Conservation (phyloP, 1,140 invertebrate species). For the Conopomorpha cramerella region DNA sequence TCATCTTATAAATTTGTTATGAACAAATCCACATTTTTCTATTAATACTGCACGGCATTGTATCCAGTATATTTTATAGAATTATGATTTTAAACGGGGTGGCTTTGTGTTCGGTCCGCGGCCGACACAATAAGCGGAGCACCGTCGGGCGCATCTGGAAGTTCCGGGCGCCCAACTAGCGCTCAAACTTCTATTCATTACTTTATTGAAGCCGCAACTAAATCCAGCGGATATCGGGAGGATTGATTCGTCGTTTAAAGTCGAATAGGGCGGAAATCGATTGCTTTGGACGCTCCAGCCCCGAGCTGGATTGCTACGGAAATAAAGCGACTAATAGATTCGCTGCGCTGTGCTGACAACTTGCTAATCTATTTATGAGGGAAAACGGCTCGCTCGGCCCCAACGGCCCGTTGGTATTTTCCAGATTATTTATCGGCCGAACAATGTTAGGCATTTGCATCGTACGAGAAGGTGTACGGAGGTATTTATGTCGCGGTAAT, state of each 20-base stretch:
- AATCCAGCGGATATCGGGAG: slow-evolving; percentile 41
- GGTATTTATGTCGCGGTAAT: too few relatives aligned
- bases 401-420: slow-evolving; percentile 5
- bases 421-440: background rate
- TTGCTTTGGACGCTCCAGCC: slow-evolving; percentile 52
- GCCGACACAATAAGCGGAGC: too few relatives aligned
- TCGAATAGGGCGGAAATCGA: slow-evolving; percentile 58
- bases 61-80: too few relatives aligned
- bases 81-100: too few relatives aligned
- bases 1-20: too few relatives aligned
- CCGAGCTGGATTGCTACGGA: slow-evolving; percentile 40
- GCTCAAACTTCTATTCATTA: slow-evolving; percentile 53
- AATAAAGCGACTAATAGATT: slow-evolving; percentile 55
- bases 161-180: too few relatives aligned
- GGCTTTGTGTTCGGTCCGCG: too few relatives aligned
- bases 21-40: too few relatives aligned
- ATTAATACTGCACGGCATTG: too few relatives aligned
- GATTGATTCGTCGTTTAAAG: slow-evolving; percentile 52
- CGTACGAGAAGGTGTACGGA: too few relatives aligned
- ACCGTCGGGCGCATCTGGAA: too few relatives aligned
- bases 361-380: slow-evolving; percentile 51
- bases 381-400: slow-evolving; percentile 18
- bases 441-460: too few relatives aligned
- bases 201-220: slow-evolving; percentile 37
- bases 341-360: slow-evolving; percentile 40